Evolutionary conservation across 2,797 vertebrate species (phyloP), one percentile per base, ranked within the genome.

Genomic region (Melanotaenia boesemani): DNA sequence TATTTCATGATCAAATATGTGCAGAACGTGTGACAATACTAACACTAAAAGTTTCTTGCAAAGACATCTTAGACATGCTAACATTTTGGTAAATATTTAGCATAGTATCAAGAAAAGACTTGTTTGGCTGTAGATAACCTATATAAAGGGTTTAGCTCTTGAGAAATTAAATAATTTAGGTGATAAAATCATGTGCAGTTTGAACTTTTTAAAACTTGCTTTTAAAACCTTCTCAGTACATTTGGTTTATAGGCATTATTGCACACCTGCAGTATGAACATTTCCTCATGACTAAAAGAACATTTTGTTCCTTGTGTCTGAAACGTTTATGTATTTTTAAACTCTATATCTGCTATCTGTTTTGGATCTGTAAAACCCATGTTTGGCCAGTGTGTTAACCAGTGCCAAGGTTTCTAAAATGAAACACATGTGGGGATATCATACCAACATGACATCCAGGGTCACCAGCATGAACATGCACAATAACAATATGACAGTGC

Each of bases 371-470:
- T 34, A 65, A 58, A 68, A 71, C 52, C 77, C 78, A 55, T 87
- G 83, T 85, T 91, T 86, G 77, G 80, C 77, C 55, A 60, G 41
- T 69, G 68, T 68, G 32, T 68, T 67, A 78, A 86, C 82, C 82
- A 67, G 67, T 71, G 76, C 62, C 18, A 82, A 56, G 37, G 48
- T 81, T 88, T 84, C 67, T 77, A 73, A 90, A 88, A 70, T 84
- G 78, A 90, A 91, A 92, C 87, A 89, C 88, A 83, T 62, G 69
- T 77, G 74, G 60, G 82, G 85, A 89, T 89, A 80, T 82, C 81
- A 87, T 86, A 77, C 88, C 84, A 85, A 80, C 16, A 15, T 85
- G 82, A 89, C 85, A 76, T 87, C 52, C 76, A 79, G 76, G 82
- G 78, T 82, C 83, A 57, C 74, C 70, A 68, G 54, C 64, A 76